Percentiles rank a stretch among this genome's conserved stretches.
These are phyloP conservation scores for Troides aeacus DNA, from an alignment of 2,888 invertebrate genomes.

Conservation along the genomic window DNA sequence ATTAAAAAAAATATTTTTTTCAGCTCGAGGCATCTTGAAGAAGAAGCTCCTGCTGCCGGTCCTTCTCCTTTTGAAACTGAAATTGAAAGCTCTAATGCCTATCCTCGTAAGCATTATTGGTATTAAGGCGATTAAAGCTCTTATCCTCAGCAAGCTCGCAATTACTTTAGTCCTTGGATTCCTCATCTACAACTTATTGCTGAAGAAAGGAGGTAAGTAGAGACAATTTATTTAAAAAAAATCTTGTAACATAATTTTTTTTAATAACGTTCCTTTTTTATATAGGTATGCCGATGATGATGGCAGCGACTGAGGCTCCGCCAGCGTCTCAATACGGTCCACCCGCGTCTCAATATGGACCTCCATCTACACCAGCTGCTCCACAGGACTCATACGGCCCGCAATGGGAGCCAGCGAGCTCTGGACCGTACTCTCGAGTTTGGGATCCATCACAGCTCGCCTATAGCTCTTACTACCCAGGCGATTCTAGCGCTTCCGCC, in stretches of 20 bases:
- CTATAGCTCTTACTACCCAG: conserved; percentile 86
- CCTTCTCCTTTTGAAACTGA: conserved; percentile 88
- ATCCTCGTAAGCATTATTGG: conserved; percentile 89
- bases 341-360: conserved; percentile 80
- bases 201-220: conserved; percentile 87
- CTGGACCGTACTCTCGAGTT: conserved; percentile 88
- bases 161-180: conserved; percentile 90
- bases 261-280: conserved; percentile 27
- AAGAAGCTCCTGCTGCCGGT: conserved; percentile 91
- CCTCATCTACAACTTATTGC: conserved; percentile 86
- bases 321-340: conserved; percentile 85
- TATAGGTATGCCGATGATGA: conserved; percentile 87
- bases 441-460: conserved; percentile 87
- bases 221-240: background rate
- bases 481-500: conserved; percentile 79
- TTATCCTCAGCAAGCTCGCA: conserved; percentile 91
- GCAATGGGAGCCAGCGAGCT: conserved; percentile 85
- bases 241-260: background rate
- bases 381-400: conserved; percentile 87
- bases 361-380: conserved; percentile 76
- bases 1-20: conserved; percentile 40
- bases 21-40: conserved; percentile 89
- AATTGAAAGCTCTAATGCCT: conserved; percentile 91
- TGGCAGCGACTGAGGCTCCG: conserved; percentile 78
- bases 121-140: conserved; percentile 90